These are phyloP conservation scores for Sula dactylatra DNA, from an alignment of 2,113 vertebrate species.

Conservation along the genomic window DNA sequence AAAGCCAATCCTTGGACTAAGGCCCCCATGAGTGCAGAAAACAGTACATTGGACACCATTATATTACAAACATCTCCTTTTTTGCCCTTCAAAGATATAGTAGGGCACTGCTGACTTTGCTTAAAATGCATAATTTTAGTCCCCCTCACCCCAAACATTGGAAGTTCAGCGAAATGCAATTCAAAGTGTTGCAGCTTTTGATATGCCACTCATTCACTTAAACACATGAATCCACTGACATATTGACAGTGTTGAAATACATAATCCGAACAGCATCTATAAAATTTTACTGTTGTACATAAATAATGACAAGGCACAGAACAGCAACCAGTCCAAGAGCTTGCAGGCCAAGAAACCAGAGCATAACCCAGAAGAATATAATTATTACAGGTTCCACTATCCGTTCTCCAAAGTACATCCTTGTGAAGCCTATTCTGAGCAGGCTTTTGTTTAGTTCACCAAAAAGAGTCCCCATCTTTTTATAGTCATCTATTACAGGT, in stretches of 20 bases:
- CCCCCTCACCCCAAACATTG: not conserved
- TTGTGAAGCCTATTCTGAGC: conserved; percentile 85
- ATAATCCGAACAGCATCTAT: not conserved
- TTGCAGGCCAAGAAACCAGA: conserved; percentile 95
- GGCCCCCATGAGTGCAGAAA: not conserved
- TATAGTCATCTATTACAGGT: conserved; percentile 85
- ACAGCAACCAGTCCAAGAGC: conserved; percentile 92
- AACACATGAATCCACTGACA: conserved; percentile 31
- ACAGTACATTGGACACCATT: not conserved
- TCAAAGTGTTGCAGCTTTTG: conserved; percentile 31
- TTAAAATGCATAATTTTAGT: not conserved
- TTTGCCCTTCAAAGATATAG: not conserved
- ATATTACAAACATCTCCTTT: not conserved
- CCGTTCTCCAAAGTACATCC: conserved; percentile 94
- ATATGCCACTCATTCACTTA: conserved; percentile 5
- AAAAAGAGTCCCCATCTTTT: conserved; percentile 93
- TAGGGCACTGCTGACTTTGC: not conserved
- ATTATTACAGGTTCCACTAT: conserved; percentile 93
- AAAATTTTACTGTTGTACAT: conserved; percentile 85
- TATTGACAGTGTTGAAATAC: not conserved
- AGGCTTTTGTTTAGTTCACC: conserved; percentile 95
- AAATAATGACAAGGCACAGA: conserved; percentile 95
- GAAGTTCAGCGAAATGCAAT: not conserved
- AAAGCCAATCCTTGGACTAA: not conserved
- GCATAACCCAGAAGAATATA: conserved; percentile 91